These are phyloP conservation scores for Micromys minutus DNA, from an alignment of 2,113 vertebrate species.

Conservation along the genomic window DNA sequence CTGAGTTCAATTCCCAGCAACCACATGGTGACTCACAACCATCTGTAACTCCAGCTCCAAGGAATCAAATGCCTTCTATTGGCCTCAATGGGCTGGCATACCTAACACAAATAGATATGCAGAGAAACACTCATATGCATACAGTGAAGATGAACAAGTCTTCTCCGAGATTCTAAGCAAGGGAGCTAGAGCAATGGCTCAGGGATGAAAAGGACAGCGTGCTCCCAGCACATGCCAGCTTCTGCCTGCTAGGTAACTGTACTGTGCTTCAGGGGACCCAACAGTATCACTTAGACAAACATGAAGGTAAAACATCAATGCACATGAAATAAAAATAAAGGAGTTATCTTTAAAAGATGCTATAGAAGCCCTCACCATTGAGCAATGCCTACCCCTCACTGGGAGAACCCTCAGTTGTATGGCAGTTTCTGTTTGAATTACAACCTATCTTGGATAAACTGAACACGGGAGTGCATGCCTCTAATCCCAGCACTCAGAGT, in stretches of 20 bases:
- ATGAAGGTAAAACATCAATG: background rate
- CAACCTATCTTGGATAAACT: no score
- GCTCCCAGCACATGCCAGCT: background rate
- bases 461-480: no score
- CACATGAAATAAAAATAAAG: background rate
- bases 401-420: background rate
- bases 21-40: background rate
- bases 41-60: background rate
- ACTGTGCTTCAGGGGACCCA: background rate
- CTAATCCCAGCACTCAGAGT: background rate
- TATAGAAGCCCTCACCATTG: background rate
- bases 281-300: background rate
- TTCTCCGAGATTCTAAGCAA: background rate
- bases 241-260: background rate
- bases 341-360: background rate
- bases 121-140: background rate
- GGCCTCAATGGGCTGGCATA: background rate
- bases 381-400: background rate
- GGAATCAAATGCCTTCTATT: background rate
- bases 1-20: background rate
- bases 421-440: background rate
- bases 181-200: background rate
- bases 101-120: background rate
- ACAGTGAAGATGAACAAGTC: background rate
- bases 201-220: background rate